Evolutionary conservation across 2,797 vertebrate species (phyloP), one percentile per base, ranked within the genome.

Genomic region (Esox lucius): DNA sequence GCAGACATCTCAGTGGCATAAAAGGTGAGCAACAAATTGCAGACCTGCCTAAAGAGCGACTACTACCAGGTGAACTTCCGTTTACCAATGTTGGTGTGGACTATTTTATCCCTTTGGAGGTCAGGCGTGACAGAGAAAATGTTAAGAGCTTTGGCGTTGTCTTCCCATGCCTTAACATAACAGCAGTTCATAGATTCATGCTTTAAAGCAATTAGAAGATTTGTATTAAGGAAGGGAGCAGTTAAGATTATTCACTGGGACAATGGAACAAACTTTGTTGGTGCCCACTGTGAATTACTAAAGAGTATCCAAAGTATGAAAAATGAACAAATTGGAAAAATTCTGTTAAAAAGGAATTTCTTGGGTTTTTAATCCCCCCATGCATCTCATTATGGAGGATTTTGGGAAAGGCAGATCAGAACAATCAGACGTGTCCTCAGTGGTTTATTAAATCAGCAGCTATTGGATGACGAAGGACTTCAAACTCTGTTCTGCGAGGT

Each of bases 111-210:
- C n/a, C n/a, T n/a, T n/a, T n/a, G n/a, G n/a, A n/a, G n/a, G n/a
- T n/a, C n/a, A n/a, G n/a, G n/a, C n/a, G n/a, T n/a, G n/a, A n/a
- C n/a, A n/a, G n/a, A n/a, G n/a, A n/a, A n/a, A n/a, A n/a, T n/a
- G n/a, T n/a, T n/a, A n/a, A n/a, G n/a, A n/a, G 2, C 42, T 46
- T 76, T 76, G 56, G 74, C 31, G 68, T 70, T 1, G 16, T 71
- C 17, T 76, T 76, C 22, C 75, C 68, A 9, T 75, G 67, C 19
- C 24, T 75, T 16, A n/a, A n/a, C n/a, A n/a, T n/a, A n/a, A n/a
- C n/a, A n/a, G n/a, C n/a, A n/a, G n/a, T n/a, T n/a, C n/a, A n/a
- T n/a, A 31, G 28, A 31, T 31, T 31, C 28, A 31, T 1, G 28
- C 28, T 31, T 31, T 31, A 31, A 31, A 31, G 28, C 28, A 31